Evolutionary conservation across 1,140 invertebrate species (phyloP), one percentile per base, ranked within the genome.

Genomic region (Drosophila repleta): DNA sequence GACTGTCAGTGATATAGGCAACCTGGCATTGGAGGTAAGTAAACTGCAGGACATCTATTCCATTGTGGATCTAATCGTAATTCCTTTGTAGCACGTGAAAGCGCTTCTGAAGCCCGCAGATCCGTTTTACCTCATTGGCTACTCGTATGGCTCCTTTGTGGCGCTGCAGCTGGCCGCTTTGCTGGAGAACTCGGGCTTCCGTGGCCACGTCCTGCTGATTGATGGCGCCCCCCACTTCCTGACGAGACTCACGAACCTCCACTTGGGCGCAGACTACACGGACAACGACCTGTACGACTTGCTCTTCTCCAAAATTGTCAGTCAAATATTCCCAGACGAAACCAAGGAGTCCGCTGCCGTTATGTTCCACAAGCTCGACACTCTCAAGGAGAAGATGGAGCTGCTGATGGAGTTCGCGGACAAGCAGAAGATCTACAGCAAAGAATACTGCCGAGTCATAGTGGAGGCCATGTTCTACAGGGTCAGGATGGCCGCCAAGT

Each of bases 71-170:
- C 2, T 11, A 15, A 6, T 18, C 0, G 17, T 41, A 53, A 2
- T 7, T 17, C 4, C 39, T 21, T 73, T 48, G n/a, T 20, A 91
- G 26, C 70, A 93, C 32, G 85, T 91, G 67, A 95, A 97, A 8
- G 93, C 93, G 49, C 92, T 93, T 8, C 91, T 96, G 5, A 95
- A 96, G 76, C 68, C 75, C 62, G 80, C 90, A 8, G 79, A 92
- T 68, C 78, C 93, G 2, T 95, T 94, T 90, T 94, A 93, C 60
- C 74, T 96, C 0, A 91, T 95, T 20, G 94, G 94, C 4, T 95
- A 95, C 90, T 95, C 95, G n/a, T 95, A 93, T 79, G 95, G 95
- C 39, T 90, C 93, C n/a, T 77, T 94, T 11, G 80, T 95, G 6
- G 92, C 93, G 2, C 57, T 95, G 4, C 93, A 95, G 79, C 58